phyloP scores from a whole-genome alignment of 2,888 invertebrate species.

The Busseola fusca region DNA sequence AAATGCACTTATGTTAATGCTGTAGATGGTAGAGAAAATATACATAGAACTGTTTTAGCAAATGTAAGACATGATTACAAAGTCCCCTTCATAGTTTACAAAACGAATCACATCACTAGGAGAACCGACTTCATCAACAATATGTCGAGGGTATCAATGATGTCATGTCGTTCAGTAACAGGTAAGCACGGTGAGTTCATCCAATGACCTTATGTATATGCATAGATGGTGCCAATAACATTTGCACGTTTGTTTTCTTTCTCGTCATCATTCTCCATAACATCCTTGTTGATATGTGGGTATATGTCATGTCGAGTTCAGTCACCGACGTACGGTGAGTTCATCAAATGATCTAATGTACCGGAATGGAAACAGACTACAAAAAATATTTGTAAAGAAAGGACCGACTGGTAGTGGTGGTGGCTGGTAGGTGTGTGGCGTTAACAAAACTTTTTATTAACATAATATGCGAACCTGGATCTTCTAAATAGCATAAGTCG shows the following conservation, averaged over 20 bases:
- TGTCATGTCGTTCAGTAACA: constrained; percentile 12
- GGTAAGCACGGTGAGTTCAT: constrained; percentile 19
- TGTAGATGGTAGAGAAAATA: background rate
- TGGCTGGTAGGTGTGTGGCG: too few species aligned
- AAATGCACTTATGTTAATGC: too few species aligned
- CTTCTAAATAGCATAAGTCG: too few species aligned
- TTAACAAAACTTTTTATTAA: background rate
- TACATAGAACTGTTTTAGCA: background rate
- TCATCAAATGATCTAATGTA: constrained; percentile 2
- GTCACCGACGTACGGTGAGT: constrained; percentile 4
- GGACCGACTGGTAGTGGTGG: too few species aligned
- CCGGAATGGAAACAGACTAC: too few species aligned
- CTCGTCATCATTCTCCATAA: background rate
- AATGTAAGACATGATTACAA: background rate
- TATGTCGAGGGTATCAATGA: constrained; percentile 13
- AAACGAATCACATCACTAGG: background rate
- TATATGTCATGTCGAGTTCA: background rate
- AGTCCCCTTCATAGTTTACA: background rate
- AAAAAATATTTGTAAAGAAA: background rate
- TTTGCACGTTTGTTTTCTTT: constrained; percentile 1
- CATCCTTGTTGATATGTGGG: background rate
- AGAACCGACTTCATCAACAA: constrained; percentile 9
- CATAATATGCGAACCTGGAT: background rate
- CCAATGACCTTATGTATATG: constrained; percentile 3
- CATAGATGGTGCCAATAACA: background rate